phyloP scores from a whole-genome alignment of 2,113 vertebrate species.

The Tympanuchus pallidicinctus region DNA sequence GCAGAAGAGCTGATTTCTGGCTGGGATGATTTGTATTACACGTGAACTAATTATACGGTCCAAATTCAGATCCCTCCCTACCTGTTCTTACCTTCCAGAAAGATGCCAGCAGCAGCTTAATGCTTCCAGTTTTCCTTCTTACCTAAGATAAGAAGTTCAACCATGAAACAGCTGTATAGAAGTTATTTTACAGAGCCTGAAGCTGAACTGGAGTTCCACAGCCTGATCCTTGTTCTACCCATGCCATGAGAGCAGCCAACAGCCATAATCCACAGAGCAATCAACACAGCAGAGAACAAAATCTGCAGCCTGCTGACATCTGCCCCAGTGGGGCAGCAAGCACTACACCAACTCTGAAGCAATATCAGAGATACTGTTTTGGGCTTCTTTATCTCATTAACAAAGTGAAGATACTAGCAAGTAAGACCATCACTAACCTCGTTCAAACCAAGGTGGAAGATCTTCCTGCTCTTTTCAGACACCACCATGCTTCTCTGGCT shows the following conservation, averaged over 20 bases:
- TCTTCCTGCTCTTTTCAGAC: accelerated
- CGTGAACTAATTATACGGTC: accelerated
- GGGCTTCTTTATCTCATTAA: accelerated
- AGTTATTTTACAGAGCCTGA: accelerated
- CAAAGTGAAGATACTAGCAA: accelerated
- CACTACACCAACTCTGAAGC: accelerated
- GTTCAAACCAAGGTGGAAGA: accelerated
- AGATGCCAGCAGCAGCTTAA: not conserved
- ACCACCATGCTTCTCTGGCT: accelerated
- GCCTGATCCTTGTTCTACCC: accelerated
- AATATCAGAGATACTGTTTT: accelerated
- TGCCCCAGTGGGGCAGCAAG: not conserved
- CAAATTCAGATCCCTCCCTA: accelerated
- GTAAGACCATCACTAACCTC: not conserved
- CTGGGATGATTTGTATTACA: not conserved
- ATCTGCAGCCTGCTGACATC: not conserved
- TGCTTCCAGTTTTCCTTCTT: accelerated
- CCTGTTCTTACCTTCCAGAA: accelerated
- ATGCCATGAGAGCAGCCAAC: accelerated
- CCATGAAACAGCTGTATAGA: accelerated
- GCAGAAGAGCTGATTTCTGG: accelerated
- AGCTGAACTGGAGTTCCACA: accelerated
- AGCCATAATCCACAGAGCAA: accelerated
- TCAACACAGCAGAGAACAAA: accelerated
- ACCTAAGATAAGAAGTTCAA: accelerated